Evolutionary conservation across 2,113 vertebrate genomes (phyloP).

Genomic region (Petroica traversi): DNA sequence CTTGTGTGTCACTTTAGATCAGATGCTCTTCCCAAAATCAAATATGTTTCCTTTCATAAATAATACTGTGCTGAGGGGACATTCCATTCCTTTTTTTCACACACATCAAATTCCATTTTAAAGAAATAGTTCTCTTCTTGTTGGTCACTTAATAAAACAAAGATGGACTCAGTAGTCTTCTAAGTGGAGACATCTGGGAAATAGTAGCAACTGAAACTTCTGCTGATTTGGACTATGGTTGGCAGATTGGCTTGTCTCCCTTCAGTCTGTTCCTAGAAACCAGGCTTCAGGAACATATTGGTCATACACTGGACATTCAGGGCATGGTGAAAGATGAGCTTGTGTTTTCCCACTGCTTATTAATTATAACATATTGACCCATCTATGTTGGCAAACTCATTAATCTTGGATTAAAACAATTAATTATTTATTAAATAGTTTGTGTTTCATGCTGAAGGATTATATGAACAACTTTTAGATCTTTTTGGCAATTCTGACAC

Average conservation of each 20-base stretch:
- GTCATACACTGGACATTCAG: background rate
- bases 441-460: background rate
- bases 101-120: slow-evolving; percentile 23
- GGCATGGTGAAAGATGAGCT: background rate
- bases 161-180: background rate
- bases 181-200: slow-evolving; percentile 32
- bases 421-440: background rate
- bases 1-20: background rate
- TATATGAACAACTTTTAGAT: background rate
- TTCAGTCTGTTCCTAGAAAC: slow-evolving; percentile 23
- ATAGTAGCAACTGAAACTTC: background rate
- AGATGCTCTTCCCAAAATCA: slow-evolving; percentile 19
- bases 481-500: background rate
- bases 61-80: slow-evolving; percentile 38
- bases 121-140: background rate
- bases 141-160: slow-evolving; percentile 31
- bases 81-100: slow-evolving; percentile 47
- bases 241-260: background rate
- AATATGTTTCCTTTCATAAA: slow-evolving; percentile 30
- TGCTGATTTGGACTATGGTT: background rate
- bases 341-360: background rate
- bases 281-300: background rate
- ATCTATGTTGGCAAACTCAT: background rate
- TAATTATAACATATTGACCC: background rate
- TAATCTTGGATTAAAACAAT: background rate